Percentiles rank a stretch among this genome's conserved stretches.
phyloP scores from a whole-genome alignment of 2,113 vertebrate genomes.

The Callocephalon fimbriatum region DNA sequence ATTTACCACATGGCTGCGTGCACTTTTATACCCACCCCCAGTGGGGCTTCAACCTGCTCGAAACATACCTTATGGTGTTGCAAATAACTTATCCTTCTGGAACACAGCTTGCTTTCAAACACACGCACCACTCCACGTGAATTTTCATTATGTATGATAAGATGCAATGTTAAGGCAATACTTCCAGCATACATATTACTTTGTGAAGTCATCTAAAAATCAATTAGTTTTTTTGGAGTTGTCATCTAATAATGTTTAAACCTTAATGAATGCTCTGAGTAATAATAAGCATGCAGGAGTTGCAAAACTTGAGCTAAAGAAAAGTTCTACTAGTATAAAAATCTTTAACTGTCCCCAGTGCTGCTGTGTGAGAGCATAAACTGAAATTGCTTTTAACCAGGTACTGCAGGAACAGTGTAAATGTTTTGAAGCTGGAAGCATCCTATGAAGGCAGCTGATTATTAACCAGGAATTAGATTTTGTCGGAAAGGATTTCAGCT shows the following conservation, averaged over 20 bases:
- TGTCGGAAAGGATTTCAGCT: neutral
- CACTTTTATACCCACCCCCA: neutral
- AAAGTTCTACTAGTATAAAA: neutral
- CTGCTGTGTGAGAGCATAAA: neutral
- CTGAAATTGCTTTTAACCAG: neutral
- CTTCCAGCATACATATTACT: neutral
- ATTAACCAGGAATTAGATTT: neutral
- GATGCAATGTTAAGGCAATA: neutral
- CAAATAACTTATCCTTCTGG: neutral
- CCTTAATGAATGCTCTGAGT: neutral
- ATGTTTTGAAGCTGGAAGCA: neutral
- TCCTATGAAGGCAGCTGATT: neutral
- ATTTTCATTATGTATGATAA: neutral
- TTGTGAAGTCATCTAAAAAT: neutral
- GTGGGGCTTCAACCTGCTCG: neutral
- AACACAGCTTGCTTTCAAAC: neutral
- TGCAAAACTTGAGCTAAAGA: neutral
- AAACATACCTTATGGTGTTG: neutral
- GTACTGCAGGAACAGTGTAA: neutral
- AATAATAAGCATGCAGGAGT: neutral
- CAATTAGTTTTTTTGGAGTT: neutral
- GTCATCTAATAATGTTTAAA: neutral
- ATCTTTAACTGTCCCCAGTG: neutral
- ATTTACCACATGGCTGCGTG: neutral
- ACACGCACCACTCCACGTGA: rapidly evolving